Conservation (phyloP, 1,140 invertebrate species). For the Drosophila azteca region DNA sequence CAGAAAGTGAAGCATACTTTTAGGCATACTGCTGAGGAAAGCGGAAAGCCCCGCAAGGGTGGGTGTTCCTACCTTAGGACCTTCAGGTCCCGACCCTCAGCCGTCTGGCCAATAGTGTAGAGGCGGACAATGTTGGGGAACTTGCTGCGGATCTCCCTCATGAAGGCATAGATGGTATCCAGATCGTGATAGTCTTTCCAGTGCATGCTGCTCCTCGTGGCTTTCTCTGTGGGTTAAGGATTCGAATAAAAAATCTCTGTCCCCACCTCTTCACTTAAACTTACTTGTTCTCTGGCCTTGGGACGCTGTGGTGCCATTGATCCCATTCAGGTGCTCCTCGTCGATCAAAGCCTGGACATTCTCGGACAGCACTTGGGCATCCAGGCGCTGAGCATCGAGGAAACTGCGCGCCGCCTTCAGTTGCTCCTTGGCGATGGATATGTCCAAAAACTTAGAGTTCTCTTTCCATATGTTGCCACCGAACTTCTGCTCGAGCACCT, state of each 20-base stretch:
- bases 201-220: conserved; percentile 85
- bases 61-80: conserved; percentile 84
- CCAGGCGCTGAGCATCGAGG: conserved; percentile 54
- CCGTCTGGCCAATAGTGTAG: conserved; percentile 88
- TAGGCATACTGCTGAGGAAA: conserved; percentile 2
- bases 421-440: conserved; percentile 71
- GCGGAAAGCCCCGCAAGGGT: no score
- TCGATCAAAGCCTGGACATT: conserved; percentile 77
- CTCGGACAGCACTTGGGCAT: conserved; percentile 43
- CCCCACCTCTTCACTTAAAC: not conserved
- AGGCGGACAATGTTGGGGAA: conserved; percentile 87
- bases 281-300: conserved; percentile 58
- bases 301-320: conserved; percentile 14
- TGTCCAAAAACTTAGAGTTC: conserved; percentile 80
- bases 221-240: conserved; percentile 55
- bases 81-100: conserved; percentile 88
- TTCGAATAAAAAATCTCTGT: not conserved
- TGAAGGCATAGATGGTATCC: conserved; percentile 87
- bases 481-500: conserved; percentile 72
- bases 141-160: conserved; percentile 87
- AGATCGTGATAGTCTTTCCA: conserved; percentile 90
- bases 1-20: conserved; percentile 24
- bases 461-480: conserved; percentile 82
- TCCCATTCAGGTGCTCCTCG: conserved; percentile 81
- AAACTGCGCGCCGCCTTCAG: conserved; percentile 70